Base-by-base conservation (phyloP, 2,797 vertebrate species). In the Cossypha polioptera region DNA sequence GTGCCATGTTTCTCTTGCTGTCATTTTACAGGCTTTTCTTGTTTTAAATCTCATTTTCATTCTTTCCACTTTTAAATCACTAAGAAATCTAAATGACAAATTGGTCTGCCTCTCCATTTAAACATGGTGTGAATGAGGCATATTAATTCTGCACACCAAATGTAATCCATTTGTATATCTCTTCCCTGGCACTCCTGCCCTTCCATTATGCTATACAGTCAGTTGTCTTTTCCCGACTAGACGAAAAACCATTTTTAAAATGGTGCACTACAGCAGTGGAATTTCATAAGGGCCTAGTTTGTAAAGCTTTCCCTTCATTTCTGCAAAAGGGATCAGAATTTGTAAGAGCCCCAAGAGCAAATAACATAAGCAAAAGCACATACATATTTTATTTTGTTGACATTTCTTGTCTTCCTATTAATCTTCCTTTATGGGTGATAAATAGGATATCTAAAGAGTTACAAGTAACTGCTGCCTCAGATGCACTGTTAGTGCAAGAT, bases 71-170 rank as follows among this genome's bases (percentile, higher is more conserved):
- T 59, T 80, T 95, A 86, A 75, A 78, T 69, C 63, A 78, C 48
- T 33, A 91, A 77, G 91, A 80, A 82, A 95, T 94, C 74, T 94
- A 91, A 95, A 91, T 85, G 86, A 95, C 78, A 95, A 92, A 92
- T 89, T 66, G 29, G 33, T 80, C 61, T 91, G 65, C 42, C 80
- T 93, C 85, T 90, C 67, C 38, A 59, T 92, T 95, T 82, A 83
- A 66, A 92, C 17, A 33, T 38, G 36, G 15, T 38, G 72, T 55
- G 43, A 92, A 90, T 66, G 67, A 80, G 87, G 67, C 75, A 86
- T 77, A 97, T 93, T 94, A 94, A 95, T 94, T 83, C 86, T 84
- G 58, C 59, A 67, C 47, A 73, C 48, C 2, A 5, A 91, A 91
- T 51, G 42, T 31, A 92, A 94, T 94, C 53, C 33, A 75, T 87